Conservation (phyloP, 2,797 vertebrate genomes). For the Lacerta viridis region DNA sequence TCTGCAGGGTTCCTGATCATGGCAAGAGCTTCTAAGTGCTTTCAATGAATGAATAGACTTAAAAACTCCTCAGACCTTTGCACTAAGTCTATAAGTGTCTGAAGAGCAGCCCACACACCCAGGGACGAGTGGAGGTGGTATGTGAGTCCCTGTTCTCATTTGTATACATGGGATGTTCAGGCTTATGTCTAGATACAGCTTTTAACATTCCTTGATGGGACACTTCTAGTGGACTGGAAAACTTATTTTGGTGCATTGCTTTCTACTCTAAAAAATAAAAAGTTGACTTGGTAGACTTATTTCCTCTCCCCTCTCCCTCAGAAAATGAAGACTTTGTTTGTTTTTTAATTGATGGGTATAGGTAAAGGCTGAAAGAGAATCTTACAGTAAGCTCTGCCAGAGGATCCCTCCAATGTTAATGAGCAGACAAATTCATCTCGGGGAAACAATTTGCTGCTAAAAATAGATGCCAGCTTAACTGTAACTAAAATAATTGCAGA, state of each 20-base stretch:
- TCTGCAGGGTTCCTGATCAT: no score
- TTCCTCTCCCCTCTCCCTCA: constrained; percentile 21
- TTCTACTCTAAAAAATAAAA: constrained; percentile 42
- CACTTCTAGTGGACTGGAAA: constrained; percentile 12
- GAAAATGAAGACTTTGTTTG: constrained; percentile 68
- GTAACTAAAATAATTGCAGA: constrained; percentile 76
- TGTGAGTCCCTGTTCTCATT: no score
- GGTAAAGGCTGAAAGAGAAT: constrained; percentile 67
- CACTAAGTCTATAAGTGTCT: no score
- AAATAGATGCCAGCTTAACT: constrained; percentile 80
- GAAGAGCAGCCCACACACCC: no score
- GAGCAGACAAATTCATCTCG: constrained; percentile 76
- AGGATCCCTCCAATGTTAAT: constrained; percentile 77
- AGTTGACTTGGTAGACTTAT: constrained; percentile 52
- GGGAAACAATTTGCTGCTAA: constrained; percentile 82
- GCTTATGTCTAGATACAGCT: no score
- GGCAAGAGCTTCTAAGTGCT: not conserved
- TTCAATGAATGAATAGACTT: no score
- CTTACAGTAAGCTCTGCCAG: constrained; percentile 63
- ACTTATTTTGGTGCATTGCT: constrained; percentile 56
- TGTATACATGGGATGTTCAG: no score
- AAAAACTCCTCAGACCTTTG: no score
- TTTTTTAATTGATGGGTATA: constrained; percentile 68
- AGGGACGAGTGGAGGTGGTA: no score
- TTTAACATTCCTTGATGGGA: not conserved